Base-by-base conservation (phyloP, 35 echinoderm and acorn worm genomes). In the Strongylocentrotus purpuratus region DNA sequence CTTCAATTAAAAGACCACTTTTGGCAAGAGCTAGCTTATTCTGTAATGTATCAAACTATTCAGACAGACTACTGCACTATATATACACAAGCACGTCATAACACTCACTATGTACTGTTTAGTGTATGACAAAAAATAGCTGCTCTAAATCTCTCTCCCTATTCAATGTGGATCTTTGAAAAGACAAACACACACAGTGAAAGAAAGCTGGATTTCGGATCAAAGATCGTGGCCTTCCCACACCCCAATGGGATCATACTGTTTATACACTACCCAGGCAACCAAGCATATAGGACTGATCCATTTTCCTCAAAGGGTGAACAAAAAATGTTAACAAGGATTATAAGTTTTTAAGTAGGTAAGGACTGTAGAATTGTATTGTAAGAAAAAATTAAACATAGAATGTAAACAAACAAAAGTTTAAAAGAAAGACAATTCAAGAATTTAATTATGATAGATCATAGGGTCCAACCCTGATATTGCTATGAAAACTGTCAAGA, bases 231-330 rank as follows among this genome's bases (percentile, higher is more conserved):
- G 33, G 87, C 4, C 25, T 45, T 22, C 32, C 87, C 14, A 33
- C 32, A 31, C 87, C 32, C 12, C 87, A 89, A 89, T 4, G 32
- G n/a, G 5, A 12, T 46, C n/a, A 18, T 58, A 32, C 91, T 93
- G 91, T 93, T 93, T 93, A 93, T 5, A 93, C 91, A 93, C 91
- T 93, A 58, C 91, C 91, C 91, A 55, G 91, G 91, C 91, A 93
- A 93, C 91, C 91, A 93, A 93, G 18, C 48, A 58, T 25, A 46
- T 11, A 50, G 91, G 91, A 93, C 91, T 93, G n/a, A 33, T 93
- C 45, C 91, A 93, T 55, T 93, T 17, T 89, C 18, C 33, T 89
- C 25, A 45, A 4, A 89, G 87, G 87, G 33, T 78, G 25, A n/a
- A 28, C 20, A 78, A 22, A 28, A n/a, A 7, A 28, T 78, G 2